Evolutionary conservation across 2,113 vertebrate species (phyloP), one percentile per base, ranked within the genome.

Genomic region (Myiozetetes cayanensis): DNA sequence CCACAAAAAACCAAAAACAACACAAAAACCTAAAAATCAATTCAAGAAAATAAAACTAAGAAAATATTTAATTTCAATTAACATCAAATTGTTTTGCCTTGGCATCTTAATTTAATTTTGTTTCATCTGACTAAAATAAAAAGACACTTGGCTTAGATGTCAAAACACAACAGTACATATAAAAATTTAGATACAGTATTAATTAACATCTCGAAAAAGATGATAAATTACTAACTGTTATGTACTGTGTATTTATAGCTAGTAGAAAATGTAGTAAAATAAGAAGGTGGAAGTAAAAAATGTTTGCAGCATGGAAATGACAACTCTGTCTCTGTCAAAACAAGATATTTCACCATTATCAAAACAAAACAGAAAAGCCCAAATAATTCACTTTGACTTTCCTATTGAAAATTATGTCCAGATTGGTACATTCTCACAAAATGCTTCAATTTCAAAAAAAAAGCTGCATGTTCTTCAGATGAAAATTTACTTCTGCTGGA

Each of bases 101-200:
- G 59, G 50, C 59, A 86, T 72, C 71, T 84, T 68, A 50, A 68
- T 41, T 77, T 53, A 71, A 63, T 85, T 87, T 76, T 44, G 21
- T 67, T 84, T 89, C 27, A 73, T 87, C 75, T 90, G n/a, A 90
- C 58, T 85, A 82, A 93, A 83, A 85, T 90, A 82, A 91, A 90
- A 90, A 92, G 35, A 73, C 28, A 70, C 44, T 89, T 89, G 68
- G 67, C 68, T 95, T 84, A 81, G 50, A 74, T 90, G 61, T 87
- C 76, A 90, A 92, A 96, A 87, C 47, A 90, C 2, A 13, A 78
- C 11, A 72, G 46, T 21, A 87, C 18, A 53, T 61, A 72, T 53
- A 2, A 92, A 90, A 84, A 65, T 53, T 35, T 8, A 74, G 16
- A 73, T 43, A 71, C 1, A 8, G 18, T 70, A 80, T 74, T 88